Conservation (phyloP, 2,113 vertebrate genomes). For the Takifugu flavidus region DNA sequence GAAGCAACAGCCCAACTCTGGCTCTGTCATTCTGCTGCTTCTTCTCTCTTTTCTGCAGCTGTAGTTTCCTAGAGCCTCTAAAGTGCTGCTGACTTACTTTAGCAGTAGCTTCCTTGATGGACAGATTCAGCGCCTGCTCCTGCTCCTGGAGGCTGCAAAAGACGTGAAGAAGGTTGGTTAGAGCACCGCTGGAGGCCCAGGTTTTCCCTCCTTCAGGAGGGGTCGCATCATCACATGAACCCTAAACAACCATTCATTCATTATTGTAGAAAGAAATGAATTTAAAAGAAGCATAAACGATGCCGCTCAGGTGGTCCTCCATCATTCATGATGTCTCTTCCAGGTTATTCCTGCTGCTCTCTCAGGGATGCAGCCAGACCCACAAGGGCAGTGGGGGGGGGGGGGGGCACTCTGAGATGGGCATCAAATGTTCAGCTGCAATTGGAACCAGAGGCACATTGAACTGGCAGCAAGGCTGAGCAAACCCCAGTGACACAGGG, state of each 20-base stretch:
- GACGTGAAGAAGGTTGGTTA: neutral
- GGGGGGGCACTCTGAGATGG: conserved; percentile 15
- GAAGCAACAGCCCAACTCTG: too few relatives aligned
- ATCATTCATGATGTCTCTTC: too few relatives aligned
- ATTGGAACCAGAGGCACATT: conserved; percentile 56
- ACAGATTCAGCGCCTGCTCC: conserved; percentile 73
- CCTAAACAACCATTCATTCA: too few relatives aligned
- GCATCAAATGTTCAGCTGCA: conserved; percentile 38
- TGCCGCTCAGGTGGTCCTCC: too few relatives aligned
- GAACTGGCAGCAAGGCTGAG: conserved; percentile 41
- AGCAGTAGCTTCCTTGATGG: conserved; percentile 81
- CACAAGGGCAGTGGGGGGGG: too few relatives aligned
- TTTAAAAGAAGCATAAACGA: too few relatives aligned
- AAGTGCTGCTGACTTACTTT: conserved; percentile 78
- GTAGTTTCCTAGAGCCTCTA: neutral
- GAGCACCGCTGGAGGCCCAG: neutral
- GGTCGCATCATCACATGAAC: too few relatives aligned
- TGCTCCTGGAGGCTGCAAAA: conserved; percentile 82
- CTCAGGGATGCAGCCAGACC: too few relatives aligned
- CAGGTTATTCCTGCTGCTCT: too few relatives aligned
- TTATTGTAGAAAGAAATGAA: too few relatives aligned
- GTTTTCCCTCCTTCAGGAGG: neutral
- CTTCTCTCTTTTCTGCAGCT: too few relatives aligned
- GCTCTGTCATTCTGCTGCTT: too few relatives aligned
- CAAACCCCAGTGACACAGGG: conserved; percentile 50